Base-by-base conservation (phyloP, 2,797 vertebrate species). In the Hippocampus kuda region DNA sequence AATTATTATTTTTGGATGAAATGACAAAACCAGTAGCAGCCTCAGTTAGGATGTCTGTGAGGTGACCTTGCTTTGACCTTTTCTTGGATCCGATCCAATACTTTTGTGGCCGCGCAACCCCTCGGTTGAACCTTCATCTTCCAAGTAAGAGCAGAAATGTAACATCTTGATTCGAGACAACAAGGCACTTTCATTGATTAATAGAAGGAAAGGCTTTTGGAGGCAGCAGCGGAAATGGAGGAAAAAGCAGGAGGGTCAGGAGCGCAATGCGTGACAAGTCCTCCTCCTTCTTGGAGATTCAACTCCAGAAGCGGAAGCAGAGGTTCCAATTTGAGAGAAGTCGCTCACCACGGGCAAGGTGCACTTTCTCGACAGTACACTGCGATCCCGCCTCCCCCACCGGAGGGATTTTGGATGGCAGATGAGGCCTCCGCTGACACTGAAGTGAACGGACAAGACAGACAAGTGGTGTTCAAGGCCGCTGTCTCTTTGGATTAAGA, bases 111-210 rank as follows among this genome's bases (percentile, higher is more conserved):
- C 22, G 0, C 62, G 15, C n/a, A 22, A 44, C 22, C 12, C 62
- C 62, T 18, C 34, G 34, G 20, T 41, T 61, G 30, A 38, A 34
- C 20, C 22, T 34, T 41, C 60, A 41, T 22, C 34, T 62, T 57
- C 56, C 60, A 41, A 65, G 74, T 57, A 70, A 71, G 48, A 70
- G 54, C 11, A 66, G 71, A 72, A 76, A 66, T 49, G 69, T 68
- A 75, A 76, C 68, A 66, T 77, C 48, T n/a, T 66, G 62, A 68
- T 75, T 67, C 79, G 72, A 82, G 77, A 83, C 71, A 73, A 81
- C 74, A 86, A 89, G 88, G 89, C 89, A 90, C 89, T 87, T 83
- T 56, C 10, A 22, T 61, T 77, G 75, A 72, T 73, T 54, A 73
- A 61, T 41, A 77, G 67, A 77, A 9, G 68, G 70, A 77, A 70